phyloP scores from a whole-genome alignment of 2,113 vertebrate genomes.

The Lynx canadensis region DNA sequence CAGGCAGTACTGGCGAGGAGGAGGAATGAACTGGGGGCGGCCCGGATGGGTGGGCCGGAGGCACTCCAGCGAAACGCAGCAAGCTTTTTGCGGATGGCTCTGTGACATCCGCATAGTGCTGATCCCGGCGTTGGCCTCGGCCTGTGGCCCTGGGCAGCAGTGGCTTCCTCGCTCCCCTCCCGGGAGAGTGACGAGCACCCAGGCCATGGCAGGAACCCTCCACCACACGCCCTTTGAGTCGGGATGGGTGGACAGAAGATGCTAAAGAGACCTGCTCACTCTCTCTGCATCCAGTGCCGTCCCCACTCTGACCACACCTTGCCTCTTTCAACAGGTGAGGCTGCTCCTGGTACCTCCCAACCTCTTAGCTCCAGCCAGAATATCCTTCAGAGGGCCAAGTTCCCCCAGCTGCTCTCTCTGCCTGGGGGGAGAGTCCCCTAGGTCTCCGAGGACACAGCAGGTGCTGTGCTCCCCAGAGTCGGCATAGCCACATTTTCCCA shows the following conservation, averaged over 20 bases:
- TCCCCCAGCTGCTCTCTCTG: neutral
- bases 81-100: neutral
- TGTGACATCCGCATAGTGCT: neutral
- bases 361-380: neutral
- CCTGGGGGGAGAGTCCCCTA: neutral
- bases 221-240: accelerated
- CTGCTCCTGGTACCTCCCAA: no score
- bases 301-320: neutral
- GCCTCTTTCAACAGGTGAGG: neutral
- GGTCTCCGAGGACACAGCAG: neutral
- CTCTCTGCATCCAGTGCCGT: neutral
- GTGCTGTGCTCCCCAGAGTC: neutral
- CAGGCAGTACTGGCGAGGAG: neutral
- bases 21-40: neutral
- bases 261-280: neutral
- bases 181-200: neutral
- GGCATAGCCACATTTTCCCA: neutral
- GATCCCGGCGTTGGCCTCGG: neutral
- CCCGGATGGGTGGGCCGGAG: neutral
- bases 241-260: neutral
- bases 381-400: neutral
- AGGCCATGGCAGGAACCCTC: neutral
- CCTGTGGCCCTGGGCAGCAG: neutral
- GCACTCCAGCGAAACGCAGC: neutral
- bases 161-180: neutral